These are phyloP conservation scores for Imbricaverruca yamaguchii DNA, from an alignment of 2,888 invertebrate species.

Conservation along the genomic window DNA sequence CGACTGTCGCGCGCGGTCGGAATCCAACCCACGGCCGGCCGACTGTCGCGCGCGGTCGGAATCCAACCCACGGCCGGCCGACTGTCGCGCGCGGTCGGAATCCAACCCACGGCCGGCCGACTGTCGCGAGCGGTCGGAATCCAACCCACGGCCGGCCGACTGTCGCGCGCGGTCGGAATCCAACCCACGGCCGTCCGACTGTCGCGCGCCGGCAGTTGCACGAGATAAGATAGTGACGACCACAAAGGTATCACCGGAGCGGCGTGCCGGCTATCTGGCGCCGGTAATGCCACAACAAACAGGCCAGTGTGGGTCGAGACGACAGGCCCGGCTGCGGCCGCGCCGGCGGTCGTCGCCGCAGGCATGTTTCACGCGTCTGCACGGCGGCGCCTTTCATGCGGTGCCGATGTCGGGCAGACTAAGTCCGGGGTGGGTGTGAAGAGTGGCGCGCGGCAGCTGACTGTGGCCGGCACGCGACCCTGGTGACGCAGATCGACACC, in stretches of 20 bases:
- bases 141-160: no score
- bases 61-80: no score
- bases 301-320: not conserved
- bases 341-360: not conserved
- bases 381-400: not conserved
- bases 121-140: no score
- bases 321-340: not conserved
- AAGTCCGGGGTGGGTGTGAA: not conserved
- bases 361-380: not conserved
- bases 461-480: not conserved
- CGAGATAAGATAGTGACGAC: not conserved
- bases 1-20: no score
- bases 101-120: no score
- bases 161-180: no score
- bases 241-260: not conserved
- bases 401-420: not conserved
- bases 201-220: not conserved
- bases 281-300: conserved; percentile 10
- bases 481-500: no score
- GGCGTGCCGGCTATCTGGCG: not conserved
- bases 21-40: no score
- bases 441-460: not conserved
- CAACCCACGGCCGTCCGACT: no score
- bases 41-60: no score
- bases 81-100: no score